Conservation (phyloP, 2,113 vertebrate genomes). For the Bambusicola thoracicus region DNA sequence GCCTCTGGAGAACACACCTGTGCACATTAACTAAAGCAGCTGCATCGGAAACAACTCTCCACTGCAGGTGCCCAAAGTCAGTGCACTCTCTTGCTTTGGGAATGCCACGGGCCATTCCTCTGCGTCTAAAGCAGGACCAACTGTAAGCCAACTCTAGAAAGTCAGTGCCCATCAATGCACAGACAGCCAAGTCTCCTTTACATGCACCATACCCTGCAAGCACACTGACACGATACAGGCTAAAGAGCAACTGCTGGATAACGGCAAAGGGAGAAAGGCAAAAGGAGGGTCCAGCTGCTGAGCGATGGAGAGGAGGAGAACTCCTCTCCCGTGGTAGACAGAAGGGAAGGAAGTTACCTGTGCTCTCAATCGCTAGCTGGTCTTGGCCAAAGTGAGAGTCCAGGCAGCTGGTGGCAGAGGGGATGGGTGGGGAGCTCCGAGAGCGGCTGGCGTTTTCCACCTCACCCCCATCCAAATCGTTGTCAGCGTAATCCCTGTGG, state of each 20-base stretch:
- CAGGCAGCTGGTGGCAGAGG: slow-evolving; percentile 70
- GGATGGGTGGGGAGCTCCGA: slow-evolving; percentile 70
- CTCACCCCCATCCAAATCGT: slow-evolving; percentile 85
- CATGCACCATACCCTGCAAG: neutral
- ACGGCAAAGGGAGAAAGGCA: neutral
- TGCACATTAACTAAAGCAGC: neutral
- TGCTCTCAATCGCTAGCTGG: slow-evolving; percentile 71
- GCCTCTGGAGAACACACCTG: neutral
- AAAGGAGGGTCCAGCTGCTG: neutral
- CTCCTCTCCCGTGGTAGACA: neutral
- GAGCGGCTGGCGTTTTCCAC: slow-evolving; percentile 78
- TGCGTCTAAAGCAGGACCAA: neutral
- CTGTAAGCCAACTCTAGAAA: neutral
- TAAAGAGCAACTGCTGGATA: neutral
- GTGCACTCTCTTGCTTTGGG: neutral
- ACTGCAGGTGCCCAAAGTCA: neutral
- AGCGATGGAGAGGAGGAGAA: neutral
- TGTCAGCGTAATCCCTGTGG: slow-evolving; percentile 85
- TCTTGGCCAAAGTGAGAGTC: slow-evolving; percentile 76
- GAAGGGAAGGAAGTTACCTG: slow-evolving; percentile 72
- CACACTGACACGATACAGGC: fast-evolving
- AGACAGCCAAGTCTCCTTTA: neutral
- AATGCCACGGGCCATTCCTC: neutral
- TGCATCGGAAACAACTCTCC: neutral
- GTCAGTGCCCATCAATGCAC: neutral